phyloP scores from a whole-genome alignment of 2,888 invertebrate species.

The Himalopsyche anomala region DNA sequence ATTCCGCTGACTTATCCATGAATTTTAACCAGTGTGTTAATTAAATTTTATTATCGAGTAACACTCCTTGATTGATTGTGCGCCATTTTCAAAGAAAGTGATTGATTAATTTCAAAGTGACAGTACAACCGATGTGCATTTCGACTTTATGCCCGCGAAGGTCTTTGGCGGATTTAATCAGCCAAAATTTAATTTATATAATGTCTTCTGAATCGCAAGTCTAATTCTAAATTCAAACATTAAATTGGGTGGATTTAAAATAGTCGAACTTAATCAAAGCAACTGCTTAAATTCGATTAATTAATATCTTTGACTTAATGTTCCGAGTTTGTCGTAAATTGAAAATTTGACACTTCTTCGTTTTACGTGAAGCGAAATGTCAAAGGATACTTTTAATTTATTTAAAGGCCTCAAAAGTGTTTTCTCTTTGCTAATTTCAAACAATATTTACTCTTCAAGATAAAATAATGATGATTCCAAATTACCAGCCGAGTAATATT shows the following conservation, averaged over 20 bases:
- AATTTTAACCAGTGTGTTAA: not conserved
- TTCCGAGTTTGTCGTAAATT: not conserved
- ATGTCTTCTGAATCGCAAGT: not conserved
- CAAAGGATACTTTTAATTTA: no score
- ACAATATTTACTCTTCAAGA: no score
- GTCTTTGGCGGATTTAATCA: not conserved
- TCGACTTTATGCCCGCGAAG: not conserved
- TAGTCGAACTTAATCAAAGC: conserved; percentile 11
- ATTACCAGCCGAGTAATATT: no score
- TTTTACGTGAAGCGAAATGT: no score
- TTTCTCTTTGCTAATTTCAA: no score
- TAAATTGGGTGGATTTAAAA: not conserved
- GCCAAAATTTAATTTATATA: conserved; percentile 17
- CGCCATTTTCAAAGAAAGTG: not conserved
- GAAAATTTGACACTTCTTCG: conserved; percentile 15
- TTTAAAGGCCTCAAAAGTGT: no score
- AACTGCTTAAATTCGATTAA: not conserved
- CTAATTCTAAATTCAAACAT: not conserved
- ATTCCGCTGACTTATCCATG: no score
- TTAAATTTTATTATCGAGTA: not conserved
- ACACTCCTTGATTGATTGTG: not conserved
- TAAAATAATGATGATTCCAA: no score
- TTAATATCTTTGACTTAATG: not conserved
- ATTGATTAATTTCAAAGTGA: conserved; percentile 30
- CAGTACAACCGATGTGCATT: not conserved